Base-by-base conservation (phyloP, 2,888 invertebrate species). In the Lacanobia wlatinum region DNA sequence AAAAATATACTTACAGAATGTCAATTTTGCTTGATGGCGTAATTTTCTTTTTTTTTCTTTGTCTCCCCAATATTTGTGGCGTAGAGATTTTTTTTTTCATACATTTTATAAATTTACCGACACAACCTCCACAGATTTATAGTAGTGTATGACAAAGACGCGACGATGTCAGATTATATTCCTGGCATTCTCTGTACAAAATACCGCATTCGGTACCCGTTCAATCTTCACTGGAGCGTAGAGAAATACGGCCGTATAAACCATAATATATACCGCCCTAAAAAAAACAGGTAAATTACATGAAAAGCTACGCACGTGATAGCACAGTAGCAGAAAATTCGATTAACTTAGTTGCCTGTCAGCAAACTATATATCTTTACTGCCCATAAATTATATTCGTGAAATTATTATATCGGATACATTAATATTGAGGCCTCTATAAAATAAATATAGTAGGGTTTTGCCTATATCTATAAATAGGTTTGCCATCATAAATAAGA, bases 251-350 rank as follows among this genome's bases (percentile, higher is more conserved):
- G 84, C 90, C 92, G 87, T 90, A 89, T 88, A 89, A 90, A 88
- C 89, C 90, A 88, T 91, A 92, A 91, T 90, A 92, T 89, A 91
- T 91, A 90, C 88, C 85, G 74, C 81, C 81, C 87, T 90, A 92
- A 93, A 92, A 93, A 93, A 93, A 93, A 92, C 91, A 91, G 91
- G 92, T 92, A 90, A 92, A 92, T 91, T 91, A 92, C 90, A 87
- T 79, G 89, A 89, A 89, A 92, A 90, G 68, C 86, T 89, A 87
- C 90, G 87, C 87, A 94, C 94, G 93, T 94, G 94, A 92, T 89
- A 88, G 89, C 91, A 90, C 88, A 89, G 89, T 87, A 89, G 92
- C 93, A 92, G 93, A 94, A 94, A 92, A 93, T 93, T 94, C 92
- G 92, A 94, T 94, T 94, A 92, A 88, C 88, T 92, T 88, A 89